Evolutionary conservation across 2,888 invertebrate species (phyloP).

Genomic region (Melipona beecheii): DNA sequence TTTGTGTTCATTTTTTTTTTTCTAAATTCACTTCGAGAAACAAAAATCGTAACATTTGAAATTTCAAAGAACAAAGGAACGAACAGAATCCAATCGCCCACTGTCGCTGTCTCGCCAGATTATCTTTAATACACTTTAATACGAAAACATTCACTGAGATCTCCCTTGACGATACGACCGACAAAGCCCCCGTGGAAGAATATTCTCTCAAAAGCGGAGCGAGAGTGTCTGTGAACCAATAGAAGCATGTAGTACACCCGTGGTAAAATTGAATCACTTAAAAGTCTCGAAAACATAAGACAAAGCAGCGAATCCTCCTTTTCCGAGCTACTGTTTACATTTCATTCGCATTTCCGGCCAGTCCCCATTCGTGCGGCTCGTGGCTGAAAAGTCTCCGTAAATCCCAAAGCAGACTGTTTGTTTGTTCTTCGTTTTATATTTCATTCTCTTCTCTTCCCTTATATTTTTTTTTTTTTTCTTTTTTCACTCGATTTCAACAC

Average conservation of each 20-base stretch:
- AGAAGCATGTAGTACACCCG: not conserved
- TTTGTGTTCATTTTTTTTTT: not conserved
- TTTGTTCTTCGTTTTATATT: not conserved
- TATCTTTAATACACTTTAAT: not conserved
- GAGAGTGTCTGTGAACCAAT: not conserved
- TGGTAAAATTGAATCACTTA: constrained; percentile 27
- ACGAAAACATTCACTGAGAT: not conserved
- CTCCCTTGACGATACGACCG: not conserved
- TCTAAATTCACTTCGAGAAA: not conserved
- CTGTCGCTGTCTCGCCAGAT: not conserved
- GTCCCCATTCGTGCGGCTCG: not conserved
- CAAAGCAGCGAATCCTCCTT: not conserved
- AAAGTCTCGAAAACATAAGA: not conserved
- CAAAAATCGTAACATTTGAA: not conserved
- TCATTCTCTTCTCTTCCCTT: not conserved
- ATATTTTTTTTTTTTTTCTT: too few species aligned
- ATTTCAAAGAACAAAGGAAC: not conserved
- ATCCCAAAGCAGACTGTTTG: constrained; percentile 5
- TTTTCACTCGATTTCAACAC: constrained; percentile 13
- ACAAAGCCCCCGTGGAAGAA: not conserved
- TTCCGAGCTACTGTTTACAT: not conserved
- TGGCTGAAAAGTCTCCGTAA: constrained; percentile 12
- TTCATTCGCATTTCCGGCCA: constrained; percentile 6
- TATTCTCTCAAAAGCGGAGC: not conserved
- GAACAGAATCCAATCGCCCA: not conserved